phyloP scores from a whole-genome alignment of 2,888 invertebrate species.

The Oligia fasciuncula region DNA sequence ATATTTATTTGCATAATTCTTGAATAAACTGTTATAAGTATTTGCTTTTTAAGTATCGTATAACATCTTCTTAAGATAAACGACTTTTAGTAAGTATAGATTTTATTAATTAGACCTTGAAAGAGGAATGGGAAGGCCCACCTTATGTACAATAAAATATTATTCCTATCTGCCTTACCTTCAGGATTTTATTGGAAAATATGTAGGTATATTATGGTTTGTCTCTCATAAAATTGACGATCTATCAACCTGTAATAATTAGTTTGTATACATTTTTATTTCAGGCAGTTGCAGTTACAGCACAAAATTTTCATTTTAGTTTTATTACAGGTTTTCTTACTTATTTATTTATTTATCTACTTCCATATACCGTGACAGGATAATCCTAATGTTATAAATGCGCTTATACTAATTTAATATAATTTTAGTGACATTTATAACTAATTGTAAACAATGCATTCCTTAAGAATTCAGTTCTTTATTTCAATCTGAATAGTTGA shows the following conservation, averaged over 20 bases:
- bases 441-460: too few species aligned
- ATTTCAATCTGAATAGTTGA: too few species aligned
- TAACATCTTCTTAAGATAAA: conserved; percentile 14
- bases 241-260: not conserved
- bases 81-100: not conserved
- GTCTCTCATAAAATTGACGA: too few species aligned
- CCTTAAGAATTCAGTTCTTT: too few species aligned
- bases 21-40: conserved; percentile 10
- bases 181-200: not conserved
- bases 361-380: too few species aligned
- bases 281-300: not conserved
- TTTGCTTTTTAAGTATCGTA: conserved; percentile 20
- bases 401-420: too few species aligned
- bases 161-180: not conserved
- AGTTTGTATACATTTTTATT: not conserved
- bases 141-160: not conserved
- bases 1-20: conserved; percentile 40
- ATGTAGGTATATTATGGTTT: too few species aligned
- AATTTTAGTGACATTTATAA: too few species aligned
- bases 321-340: not conserved
- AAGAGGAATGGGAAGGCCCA: not conserved
- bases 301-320: not conserved
- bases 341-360: not conserved
- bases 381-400: too few species aligned
- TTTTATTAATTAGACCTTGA: conserved; percentile 34